phyloP scores from a whole-genome alignment of 2,888 invertebrate genomes.

The Erebia aethiops region DNA sequence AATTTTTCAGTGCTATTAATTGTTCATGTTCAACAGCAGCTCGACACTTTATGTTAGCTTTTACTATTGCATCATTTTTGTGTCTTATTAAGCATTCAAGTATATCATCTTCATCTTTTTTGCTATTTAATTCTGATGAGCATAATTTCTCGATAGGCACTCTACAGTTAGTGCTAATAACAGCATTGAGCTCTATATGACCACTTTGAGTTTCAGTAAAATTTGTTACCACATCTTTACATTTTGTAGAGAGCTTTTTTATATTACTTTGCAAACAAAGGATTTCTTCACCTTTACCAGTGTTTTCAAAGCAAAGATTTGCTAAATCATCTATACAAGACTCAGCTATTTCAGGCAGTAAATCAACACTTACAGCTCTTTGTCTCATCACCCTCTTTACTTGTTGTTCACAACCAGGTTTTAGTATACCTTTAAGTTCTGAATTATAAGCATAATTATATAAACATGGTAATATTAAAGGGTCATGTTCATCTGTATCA shows the following conservation, averaged over 20 bases:
- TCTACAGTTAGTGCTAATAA: conserved; percentile 91
- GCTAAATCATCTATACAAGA: conserved; percentile 94
- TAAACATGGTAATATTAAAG: conserved; percentile 94
- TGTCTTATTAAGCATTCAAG: conserved; percentile 97
- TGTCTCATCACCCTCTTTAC: conserved; percentile 96
- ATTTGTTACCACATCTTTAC: conserved; percentile 89
- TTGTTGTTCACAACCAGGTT: conserved; percentile 87
- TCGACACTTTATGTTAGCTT: conserved; percentile 91
- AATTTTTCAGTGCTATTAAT: conserved; percentile 95
- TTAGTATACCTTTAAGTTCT: conserved; percentile 78
- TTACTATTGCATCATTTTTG: conserved; percentile 93
- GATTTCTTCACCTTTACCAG: conserved; percentile 96
- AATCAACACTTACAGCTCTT: conserved; percentile 94
- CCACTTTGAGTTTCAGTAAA: conserved; percentile 96
- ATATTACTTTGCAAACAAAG: conserved; percentile 94
- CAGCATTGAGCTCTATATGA: conserved; percentile 94
- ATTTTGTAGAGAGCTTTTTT: conserved; percentile 86
- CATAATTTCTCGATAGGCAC: conserved; percentile 91
- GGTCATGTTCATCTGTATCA: conserved; percentile 86
- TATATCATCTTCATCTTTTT: conserved; percentile 92
- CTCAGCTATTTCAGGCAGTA: conserved; percentile 97
- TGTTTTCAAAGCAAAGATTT: conserved; percentile 90
- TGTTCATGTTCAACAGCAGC: conserved; percentile 99
- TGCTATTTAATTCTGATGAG: conserved; percentile 85
- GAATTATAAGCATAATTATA: conserved; percentile 87